Base-by-base conservation (phyloP, 2,888 invertebrate genomes). In the Apodemia zela region DNA sequence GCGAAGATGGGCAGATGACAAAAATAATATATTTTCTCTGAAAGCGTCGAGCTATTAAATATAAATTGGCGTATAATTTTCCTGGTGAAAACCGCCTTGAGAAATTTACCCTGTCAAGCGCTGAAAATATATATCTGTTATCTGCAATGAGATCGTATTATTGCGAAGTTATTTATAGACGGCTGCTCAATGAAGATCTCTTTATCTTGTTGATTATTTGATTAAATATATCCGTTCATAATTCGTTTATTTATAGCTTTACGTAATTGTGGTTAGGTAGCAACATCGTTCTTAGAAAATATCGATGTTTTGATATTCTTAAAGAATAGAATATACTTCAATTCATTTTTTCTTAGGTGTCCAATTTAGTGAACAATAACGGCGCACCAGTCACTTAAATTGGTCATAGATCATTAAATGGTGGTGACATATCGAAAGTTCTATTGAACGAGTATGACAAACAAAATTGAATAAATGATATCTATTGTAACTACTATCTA, bases 151-250 rank as follows among this genome's bases (percentile, higher is more conserved):
- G 68, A 68, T 68, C 68, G 63, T 62, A 66, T 67, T 67, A 68
- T 68, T 67, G 63, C 57, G 63, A 49, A 15, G 66, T 62, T 69
- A 68, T 69, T 69, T 68, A 68, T 69, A 69, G 65, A 21, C 62
- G 66, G 63, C 64, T 64, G 66, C 66, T 68, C 61, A 64, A 65
- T 65, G 62, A 21, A 38, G 59, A 61, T 58, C 45, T 45, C 15
- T 62, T 47, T 47, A 62, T 62, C 47, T 45, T 25, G 54, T n/a
- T 25, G 54, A 21, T 57, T 25, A 25, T 33, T 49, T 58, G 35
- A 21, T 35, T 38, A 42, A 42, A 42, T 42, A 15, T 42, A 15
- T 42, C 42, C 42, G 42, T 42, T 42, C 42, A 42, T 42, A 42
- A 42, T 42, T 42, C 42, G 42, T 15, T 42, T 42, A 42, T 42